Evolutionary conservation across 2,888 invertebrate genomes (phyloP), one percentile per base, ranked within the genome.

Genomic region (Orchesella flavescens): DNA sequence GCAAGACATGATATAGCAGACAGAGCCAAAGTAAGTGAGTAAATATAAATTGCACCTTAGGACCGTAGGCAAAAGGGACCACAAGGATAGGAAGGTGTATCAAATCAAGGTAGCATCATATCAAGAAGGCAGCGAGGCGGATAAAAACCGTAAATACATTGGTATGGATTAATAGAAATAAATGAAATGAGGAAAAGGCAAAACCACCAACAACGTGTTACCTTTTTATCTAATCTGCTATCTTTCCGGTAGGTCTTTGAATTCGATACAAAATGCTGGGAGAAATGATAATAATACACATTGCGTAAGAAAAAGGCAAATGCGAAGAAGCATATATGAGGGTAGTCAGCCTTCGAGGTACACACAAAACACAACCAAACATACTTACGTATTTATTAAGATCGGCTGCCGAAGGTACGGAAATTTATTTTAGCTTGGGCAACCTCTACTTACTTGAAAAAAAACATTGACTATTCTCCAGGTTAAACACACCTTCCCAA

Each of bases 221-320:
- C 44, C n/a, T 43, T 57, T n/a, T 43, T 80, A 80, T 80, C 74
- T 80, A 74, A 80, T 80, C 80, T 59, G 15, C 59, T 74, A 59
- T 74, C 80, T 80, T 68, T 74, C 80, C 46, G 80, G 80, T 73
- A 74, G 80, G 80, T 80, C 66, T 61, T 43, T 65, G 12, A n/a
- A 7, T 61, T 1, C 2, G 24, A 24, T 12, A 1, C 24, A 15
- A 34, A 34, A 49, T 3, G n/a, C 49, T 49, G n/a, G 68, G 21
- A 68, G 68, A 68, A 68, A 68, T 49, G 49, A 68, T 68, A 68
- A 49, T 65, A 44, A 66, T 44, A 63, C 21, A 19, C 57, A 65
- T 49, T 65, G 21, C 5, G 68, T 68, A 68, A 46, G 23, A 53
- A 65, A 63, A 65, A 4, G 19, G 44, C 43, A n/a, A 43, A 65